phyloP scores from a whole-genome alignment of 1,140 invertebrate species.

The Zaprionus camerounensis region DNA sequence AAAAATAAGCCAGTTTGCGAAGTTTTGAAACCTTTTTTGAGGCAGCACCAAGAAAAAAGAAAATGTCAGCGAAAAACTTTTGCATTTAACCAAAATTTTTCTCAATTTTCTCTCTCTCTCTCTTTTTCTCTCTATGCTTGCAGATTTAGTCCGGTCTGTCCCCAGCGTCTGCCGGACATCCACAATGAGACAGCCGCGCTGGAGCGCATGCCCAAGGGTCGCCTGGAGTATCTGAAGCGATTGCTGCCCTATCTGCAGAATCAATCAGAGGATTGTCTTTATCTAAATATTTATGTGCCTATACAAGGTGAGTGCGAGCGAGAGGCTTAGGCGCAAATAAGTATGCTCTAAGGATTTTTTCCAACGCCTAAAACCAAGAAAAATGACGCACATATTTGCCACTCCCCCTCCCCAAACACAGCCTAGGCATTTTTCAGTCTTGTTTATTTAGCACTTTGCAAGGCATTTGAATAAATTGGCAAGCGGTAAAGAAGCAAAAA shows the following conservation, averaged over 20 bases:
- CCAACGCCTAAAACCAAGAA: conserved; percentile 59
- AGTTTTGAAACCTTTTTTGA: conserved; percentile 59
- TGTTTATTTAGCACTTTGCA: conserved; percentile 82
- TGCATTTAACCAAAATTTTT: conserved; percentile 42
- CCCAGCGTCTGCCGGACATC: conserved; percentile 93
- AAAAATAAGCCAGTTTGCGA: conserved; percentile 69
- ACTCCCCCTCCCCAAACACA: neutral
- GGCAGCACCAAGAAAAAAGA: conserved; percentile 15
- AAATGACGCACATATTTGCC: conserved; percentile 60
- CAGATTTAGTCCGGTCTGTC: conserved; percentile 94
- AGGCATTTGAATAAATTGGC: conserved; percentile 83
- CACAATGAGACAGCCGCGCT: conserved; percentile 92
- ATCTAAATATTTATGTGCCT: conserved; percentile 98
- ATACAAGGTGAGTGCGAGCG: conserved; percentile 90
- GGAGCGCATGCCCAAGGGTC: conserved; percentile 93
- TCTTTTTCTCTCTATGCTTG: conserved; percentile 47
- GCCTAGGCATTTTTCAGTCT: conserved; percentile 63
- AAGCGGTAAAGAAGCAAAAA: conserved; percentile 54
- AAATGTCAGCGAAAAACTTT: conserved; percentile 50
- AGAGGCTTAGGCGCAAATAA: conserved; percentile 14
- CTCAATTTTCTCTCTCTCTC: conserved; percentile 33
- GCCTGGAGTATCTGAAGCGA: conserved; percentile 93
- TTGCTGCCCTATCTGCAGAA: conserved; percentile 94
- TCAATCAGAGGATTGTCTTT: conserved; percentile 98
- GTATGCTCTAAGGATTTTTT: conserved; percentile 22